These are phyloP conservation scores for Phrixothrix hirtus DNA, from an alignment of 2,888 invertebrate species.

Conservation along the genomic window DNA sequence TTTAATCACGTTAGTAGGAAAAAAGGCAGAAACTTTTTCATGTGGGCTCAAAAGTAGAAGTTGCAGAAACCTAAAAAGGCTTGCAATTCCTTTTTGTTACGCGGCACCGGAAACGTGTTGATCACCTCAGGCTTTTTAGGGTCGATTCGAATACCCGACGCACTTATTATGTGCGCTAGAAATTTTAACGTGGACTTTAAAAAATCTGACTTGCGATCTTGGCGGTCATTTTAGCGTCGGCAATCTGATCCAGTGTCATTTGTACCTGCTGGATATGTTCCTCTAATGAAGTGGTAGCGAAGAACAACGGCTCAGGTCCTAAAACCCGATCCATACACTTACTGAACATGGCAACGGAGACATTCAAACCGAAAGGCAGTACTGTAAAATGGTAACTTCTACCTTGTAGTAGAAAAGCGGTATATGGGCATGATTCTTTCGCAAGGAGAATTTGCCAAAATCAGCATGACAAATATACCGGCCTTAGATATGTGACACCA, in stretches of 20 bases:
- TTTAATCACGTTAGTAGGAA: too few relatives aligned
- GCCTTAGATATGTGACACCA: too few relatives aligned
- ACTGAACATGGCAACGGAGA: slow-evolving; percentile 13
- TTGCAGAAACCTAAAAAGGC: slow-evolving; percentile 31
- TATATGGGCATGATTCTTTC: too few relatives aligned
- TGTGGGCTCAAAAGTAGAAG: too few relatives aligned
- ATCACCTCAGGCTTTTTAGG: slow-evolving; percentile 26
- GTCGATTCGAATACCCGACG: too few relatives aligned
- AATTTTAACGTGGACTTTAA: slow-evolving; percentile 31
- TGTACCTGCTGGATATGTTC: slow-evolving; percentile 26
- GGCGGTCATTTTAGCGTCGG: slow-evolving; percentile 29
- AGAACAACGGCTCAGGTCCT: slow-evolving; percentile 21
- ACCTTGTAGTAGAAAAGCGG: too few relatives aligned
- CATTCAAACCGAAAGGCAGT: slow-evolving; percentile 29
- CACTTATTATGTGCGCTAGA: slow-evolving; percentile 36
- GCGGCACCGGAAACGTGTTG: slow-evolving; percentile 33
- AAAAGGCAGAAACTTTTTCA: too few relatives aligned
- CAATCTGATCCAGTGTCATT: slow-evolving; percentile 17
- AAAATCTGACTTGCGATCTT: slow-evolving; percentile 35
- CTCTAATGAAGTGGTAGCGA: slow-evolving; percentile 18
- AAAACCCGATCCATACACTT: slow-evolving; percentile 29
- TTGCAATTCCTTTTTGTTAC: slow-evolving; percentile 17
- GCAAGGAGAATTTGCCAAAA: too few relatives aligned
- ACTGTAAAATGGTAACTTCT: too few relatives aligned
- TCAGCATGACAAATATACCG: too few relatives aligned